Base-by-base conservation (phyloP, 2,113 vertebrate genomes). In the Syngnathus typhle region DNA sequence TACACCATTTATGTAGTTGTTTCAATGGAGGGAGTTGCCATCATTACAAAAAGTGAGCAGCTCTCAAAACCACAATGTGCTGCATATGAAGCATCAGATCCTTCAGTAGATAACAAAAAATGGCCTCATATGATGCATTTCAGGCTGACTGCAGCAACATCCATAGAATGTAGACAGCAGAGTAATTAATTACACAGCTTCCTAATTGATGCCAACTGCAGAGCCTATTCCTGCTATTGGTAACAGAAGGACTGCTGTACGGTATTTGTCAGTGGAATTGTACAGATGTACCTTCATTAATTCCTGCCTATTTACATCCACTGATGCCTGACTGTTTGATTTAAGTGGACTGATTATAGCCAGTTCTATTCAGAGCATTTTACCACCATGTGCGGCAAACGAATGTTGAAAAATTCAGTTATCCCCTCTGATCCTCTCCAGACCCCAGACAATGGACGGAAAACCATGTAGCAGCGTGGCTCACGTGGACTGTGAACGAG, bases 371-470 rank as follows among this genome's bases (percentile, higher is more conserved):
- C 23, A 61, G 41, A 41, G 16, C 41, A 46, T 23, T 23, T 18
- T 9, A 52, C 19, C n/a, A 54, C 4, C 52, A 23, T 11, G 21
- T 23, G 21, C 52, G 18, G 52, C n/a, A 54, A 54, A 4, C 8
- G 23, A 10, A 12, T 12, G 9, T 21, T 55, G 23, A 12, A 27
- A 27, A 55, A 55, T 27, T 23, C 36, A 60, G 58, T 32, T 12
- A 38, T 38, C 18, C 32, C 13, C 12, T 75, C 12, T 71, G 11
- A 62, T 75, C 16, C 11, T n/a, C 23, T 43, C 12, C 82, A 99
- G 98, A 99, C 74, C 98, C 98, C 72, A 90, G 93, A 69, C 94
- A 96, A 85, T 99, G 98, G 98, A 96, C 94, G 0, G 95, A 98
- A 73, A 94, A 90, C 10, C 93, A 99, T 0, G 96, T 99, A 69